A percentile compares a stretch with the other conserved stretches of the same genome.
Evolutionary conservation across 2,888 invertebrate species (phyloP).

Genomic region (Apomyelois bistriatella): DNA sequence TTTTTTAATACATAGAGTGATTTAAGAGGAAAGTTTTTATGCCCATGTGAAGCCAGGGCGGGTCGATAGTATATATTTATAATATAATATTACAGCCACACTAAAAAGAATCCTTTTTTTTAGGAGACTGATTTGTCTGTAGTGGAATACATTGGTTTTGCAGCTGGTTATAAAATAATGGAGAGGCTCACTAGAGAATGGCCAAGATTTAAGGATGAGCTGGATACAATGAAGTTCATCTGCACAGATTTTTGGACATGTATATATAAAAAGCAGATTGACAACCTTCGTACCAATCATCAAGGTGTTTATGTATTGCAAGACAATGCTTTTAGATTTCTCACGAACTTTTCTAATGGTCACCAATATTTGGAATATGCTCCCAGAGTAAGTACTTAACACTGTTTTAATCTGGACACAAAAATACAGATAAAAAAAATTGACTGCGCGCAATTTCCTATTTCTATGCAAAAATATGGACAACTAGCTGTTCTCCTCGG

Average conservation of each 20-base stretch:
- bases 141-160: slow-evolving; percentile 91
- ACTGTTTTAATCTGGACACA: too few species aligned
- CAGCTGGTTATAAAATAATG: slow-evolving; percentile 90
- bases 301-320: slow-evolving; percentile 98
- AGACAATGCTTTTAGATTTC: slow-evolving; percentile 95
- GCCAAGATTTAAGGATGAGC: slow-evolving; percentile 96
- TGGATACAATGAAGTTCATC: slow-evolving; percentile 98
- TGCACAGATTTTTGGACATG: slow-evolving; percentile 99
- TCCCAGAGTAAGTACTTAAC: slow-evolving; percentile 82
- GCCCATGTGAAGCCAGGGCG: too few species aligned
- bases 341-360: slow-evolving; percentile 92
- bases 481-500: too few species aligned
- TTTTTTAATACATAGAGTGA: too few species aligned
- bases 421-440: too few species aligned
- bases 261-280: slow-evolving; percentile 98
- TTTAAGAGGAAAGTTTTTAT: too few species aligned
- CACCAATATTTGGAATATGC: slow-evolving; percentile 95
- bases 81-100: not conserved
- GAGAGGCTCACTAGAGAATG: slow-evolving; percentile 94
- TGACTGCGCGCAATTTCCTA: too few species aligned
- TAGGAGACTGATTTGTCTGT: slow-evolving; percentile 85
- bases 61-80: too few species aligned
- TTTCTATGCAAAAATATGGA: too few species aligned
- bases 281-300: slow-evolving; percentile 98
- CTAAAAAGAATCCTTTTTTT: slow-evolving; percentile 4